These are phyloP conservation scores for Actenoides lindsayi DNA, from an alignment of 2,113 vertebrate genomes.

Conservation along the genomic window DNA sequence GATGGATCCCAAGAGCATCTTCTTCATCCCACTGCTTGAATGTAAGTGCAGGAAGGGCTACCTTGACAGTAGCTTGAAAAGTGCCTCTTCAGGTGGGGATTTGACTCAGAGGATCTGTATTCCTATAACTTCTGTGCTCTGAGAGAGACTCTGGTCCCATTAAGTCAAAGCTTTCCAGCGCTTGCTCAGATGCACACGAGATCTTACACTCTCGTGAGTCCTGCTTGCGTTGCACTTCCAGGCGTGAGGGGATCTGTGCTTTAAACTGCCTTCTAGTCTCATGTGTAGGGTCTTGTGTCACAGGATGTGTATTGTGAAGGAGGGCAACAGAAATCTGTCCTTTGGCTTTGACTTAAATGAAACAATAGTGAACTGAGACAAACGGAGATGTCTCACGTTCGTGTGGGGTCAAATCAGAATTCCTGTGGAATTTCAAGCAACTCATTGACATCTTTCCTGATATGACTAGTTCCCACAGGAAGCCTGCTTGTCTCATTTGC, in stretches of 20 bases:
- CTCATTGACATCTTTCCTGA: neutral
- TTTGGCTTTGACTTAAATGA: neutral
- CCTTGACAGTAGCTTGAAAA: neutral
- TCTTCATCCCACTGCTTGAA: neutral
- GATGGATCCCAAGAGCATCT: neutral
- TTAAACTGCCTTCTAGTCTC: neutral
- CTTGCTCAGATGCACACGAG: neutral
- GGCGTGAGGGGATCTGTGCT: neutral
- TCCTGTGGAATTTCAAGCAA: slow-evolving; percentile 1
- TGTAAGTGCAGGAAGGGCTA: neutral
- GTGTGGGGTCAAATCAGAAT: neutral
- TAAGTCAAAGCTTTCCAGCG: neutral
- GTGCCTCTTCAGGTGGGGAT: neutral
- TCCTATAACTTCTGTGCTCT: neutral
- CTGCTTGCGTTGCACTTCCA: neutral
- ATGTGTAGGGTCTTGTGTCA: neutral
- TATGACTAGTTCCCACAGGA: neutral
- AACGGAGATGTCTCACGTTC: neutral
- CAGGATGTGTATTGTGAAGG: neutral
- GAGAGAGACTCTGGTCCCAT: neutral
- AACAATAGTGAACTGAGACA: neutral
- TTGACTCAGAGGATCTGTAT: neutral
- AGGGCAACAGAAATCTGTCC: neutral
- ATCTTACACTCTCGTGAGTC: neutral
- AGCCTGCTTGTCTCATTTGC: neutral